Conservation (phyloP, 2,113 vertebrate species). For the Gulo gulo region DNA sequence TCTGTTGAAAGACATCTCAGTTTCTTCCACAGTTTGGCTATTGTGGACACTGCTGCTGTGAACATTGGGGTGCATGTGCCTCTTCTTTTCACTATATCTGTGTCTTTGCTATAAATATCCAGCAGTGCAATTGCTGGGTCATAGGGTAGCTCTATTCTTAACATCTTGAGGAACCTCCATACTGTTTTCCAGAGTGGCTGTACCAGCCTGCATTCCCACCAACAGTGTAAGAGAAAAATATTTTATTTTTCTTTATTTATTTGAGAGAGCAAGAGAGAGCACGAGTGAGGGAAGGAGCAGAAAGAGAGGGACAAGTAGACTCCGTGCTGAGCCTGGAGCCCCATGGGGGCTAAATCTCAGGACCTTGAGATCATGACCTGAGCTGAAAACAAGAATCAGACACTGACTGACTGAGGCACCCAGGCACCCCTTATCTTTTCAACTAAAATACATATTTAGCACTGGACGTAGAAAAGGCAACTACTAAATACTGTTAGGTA, state of each 20-base stretch:
- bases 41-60: no score
- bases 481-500: neutral
- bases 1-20: no score
- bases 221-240: neutral
- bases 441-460: neutral
- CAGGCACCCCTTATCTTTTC: neutral
- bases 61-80: no score
- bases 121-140: no score
- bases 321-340: neutral
- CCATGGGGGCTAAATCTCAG: neutral
- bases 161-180: no score
- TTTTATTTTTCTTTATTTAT: neutral
- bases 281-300: neutral
- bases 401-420: neutral
- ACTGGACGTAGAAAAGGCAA: neutral
- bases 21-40: no score
- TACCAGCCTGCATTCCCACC: no score
- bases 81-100: no score
- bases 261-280: neutral
- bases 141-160: no score
- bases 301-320: neutral
- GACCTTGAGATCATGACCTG: neutral
- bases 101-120: no score
- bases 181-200: no score
- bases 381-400: neutral